These are phyloP conservation scores for Oncorhynchus keta DNA, from an alignment of 2,113 vertebrate species.

Conservation along the genomic window DNA sequence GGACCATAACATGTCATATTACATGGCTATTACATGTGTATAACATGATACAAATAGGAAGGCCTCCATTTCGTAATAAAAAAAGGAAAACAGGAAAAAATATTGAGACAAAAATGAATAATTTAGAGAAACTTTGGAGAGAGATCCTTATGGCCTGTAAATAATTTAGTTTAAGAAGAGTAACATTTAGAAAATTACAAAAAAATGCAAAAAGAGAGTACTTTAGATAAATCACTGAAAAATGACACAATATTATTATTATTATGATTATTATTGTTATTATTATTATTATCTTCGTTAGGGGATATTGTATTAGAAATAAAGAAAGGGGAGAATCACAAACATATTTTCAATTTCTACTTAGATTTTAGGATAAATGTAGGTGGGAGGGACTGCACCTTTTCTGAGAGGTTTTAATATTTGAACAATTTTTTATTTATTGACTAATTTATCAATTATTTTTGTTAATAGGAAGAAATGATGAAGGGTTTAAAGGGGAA, in stretches of 20 bases:
- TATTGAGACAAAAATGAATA: slow-evolving; percentile 59
- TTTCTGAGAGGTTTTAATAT: slow-evolving; percentile 75
- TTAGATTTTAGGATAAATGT: slow-evolving; percentile 71
- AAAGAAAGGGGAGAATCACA: slow-evolving; percentile 72
- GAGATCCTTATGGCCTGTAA: slow-evolving; percentile 71
- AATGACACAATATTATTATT: slow-evolving; percentile 64
- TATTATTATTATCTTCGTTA: slow-evolving; percentile 62
- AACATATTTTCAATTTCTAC: slow-evolving; percentile 79
- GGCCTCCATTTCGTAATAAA: slow-evolving; percentile 67
- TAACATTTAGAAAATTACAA: slow-evolving; percentile 70
- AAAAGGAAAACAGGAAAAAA: slow-evolving; percentile 38
- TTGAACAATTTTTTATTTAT: slow-evolving; percentile 79
- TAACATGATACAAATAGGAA: slow-evolving; percentile 65
- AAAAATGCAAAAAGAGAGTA: slow-evolving; percentile 73
- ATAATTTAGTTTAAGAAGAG: slow-evolving; percentile 76
- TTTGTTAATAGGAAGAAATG: slow-evolving; percentile 66
- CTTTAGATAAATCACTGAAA: slow-evolving; percentile 75
- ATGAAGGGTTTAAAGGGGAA: slow-evolving; percentile 58
- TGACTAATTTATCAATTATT: slow-evolving; percentile 75
- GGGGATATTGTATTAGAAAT: slow-evolving; percentile 73
- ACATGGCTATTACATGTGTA: slow-evolving; percentile 51
- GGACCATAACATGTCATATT: slow-evolving; percentile 57
- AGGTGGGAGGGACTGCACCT: slow-evolving; percentile 62
- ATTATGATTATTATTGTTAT: slow-evolving; percentile 64
- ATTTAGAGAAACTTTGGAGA: slow-evolving; percentile 67